Conservation (phyloP, 2,888 invertebrate species). For the Drosophila niveifrons region DNA sequence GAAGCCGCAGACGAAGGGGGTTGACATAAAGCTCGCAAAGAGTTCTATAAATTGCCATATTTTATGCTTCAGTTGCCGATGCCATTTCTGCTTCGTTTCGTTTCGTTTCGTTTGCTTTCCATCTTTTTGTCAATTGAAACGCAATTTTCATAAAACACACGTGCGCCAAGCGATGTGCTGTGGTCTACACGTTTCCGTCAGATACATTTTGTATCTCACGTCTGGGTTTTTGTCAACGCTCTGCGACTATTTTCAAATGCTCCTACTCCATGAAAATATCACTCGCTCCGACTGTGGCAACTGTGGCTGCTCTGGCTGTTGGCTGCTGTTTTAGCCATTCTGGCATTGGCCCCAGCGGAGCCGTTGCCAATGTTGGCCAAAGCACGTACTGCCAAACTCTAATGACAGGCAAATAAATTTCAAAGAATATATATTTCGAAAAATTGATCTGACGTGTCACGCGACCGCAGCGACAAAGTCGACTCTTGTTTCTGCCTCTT, state of each 20-base stretch:
- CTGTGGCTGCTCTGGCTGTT: slow-evolving; percentile 23
- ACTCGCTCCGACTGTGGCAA: slow-evolving; percentile 13
- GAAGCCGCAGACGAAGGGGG: neutral
- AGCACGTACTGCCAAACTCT: slow-evolving; percentile 80
- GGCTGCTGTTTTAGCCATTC: slow-evolving; percentile 29
- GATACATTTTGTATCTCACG: slow-evolving; percentile 54
- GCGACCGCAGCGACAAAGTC: slow-evolving; percentile 40
- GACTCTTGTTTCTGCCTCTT: slow-evolving; percentile 1
- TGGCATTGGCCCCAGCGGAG: slow-evolving; percentile 70
- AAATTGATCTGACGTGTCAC: slow-evolving; percentile 84
- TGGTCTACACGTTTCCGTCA: slow-evolving; percentile 49
- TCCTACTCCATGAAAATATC: neutral
- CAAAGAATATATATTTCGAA: slow-evolving; percentile 82
- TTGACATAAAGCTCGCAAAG: slow-evolving; percentile 65
- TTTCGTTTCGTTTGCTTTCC: slow-evolving; percentile 20
- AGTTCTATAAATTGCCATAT: slow-evolving; percentile 79
- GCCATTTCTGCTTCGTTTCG: slow-evolving; percentile 28
- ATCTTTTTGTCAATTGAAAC: slow-evolving; percentile 76
- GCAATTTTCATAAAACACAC: slow-evolving; percentile 81
- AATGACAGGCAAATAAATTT: slow-evolving; percentile 84
- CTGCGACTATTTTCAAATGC: slow-evolving; percentile 33
- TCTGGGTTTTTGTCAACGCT: slow-evolving; percentile 59
- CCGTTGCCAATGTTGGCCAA: slow-evolving; percentile 76
- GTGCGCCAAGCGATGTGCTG: slow-evolving; percentile 28
- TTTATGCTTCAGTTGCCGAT: slow-evolving; percentile 62